A percentile compares a stretch with the other conserved stretches of the same genome.
Evolutionary conservation across 2,113 vertebrate species (phyloP).

Genomic region (Nycticryphes semicollaris): DNA sequence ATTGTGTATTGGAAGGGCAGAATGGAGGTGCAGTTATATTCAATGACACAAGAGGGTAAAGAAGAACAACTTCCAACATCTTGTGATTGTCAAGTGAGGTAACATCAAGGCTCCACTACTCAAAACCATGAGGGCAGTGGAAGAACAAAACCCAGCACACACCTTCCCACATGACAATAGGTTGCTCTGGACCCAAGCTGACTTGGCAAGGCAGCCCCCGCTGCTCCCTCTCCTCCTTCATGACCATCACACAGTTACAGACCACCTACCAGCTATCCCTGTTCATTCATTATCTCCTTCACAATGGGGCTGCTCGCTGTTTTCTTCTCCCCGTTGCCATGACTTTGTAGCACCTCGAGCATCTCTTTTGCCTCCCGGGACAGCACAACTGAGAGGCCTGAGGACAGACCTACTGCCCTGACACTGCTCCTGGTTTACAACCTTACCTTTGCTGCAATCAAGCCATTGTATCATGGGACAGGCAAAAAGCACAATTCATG

Average conservation of each 20-base stretch:
- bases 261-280: neutral
- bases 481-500: neutral
- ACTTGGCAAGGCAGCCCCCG: accelerated
- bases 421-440: neutral
- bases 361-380: neutral
- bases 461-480: neutral
- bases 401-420: neutral
- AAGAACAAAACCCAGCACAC: neutral
- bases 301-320: neutral
- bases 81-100: neutral
- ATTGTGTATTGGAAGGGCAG: neutral
- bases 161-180: accelerated
- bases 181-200: neutral
- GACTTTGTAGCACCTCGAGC: neutral
- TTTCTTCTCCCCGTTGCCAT: neutral
- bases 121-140: accelerated
- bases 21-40: neutral
- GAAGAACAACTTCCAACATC: accelerated
- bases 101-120: neutral
- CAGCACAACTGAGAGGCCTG: neutral
- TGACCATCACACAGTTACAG: neutral
- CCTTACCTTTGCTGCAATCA: neutral
- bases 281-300: accelerated
- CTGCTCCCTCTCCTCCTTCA: neutral
- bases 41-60: neutral